Base-by-base conservation (phyloP, 2,797 vertebrate genomes). In the Enteromius argenteus region DNA sequence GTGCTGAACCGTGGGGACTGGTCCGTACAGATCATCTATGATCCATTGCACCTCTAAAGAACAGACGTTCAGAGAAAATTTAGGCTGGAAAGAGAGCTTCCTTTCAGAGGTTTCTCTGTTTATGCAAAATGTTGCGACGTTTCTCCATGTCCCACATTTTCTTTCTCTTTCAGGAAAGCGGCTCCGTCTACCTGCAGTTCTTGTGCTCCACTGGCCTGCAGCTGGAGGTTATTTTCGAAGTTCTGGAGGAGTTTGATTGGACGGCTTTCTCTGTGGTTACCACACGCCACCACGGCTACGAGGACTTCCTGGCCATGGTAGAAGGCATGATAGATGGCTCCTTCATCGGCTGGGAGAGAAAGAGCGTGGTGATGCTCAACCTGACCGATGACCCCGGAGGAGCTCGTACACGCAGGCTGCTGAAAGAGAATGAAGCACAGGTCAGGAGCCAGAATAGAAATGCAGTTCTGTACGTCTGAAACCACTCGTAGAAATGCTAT, bases 211-310 rank as follows among this genome's bases (percentile, higher is more conserved):
- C 97, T 0, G 92, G 96, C 72, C 96, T 98, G 80, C 97, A 99
- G 91, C 95, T 99, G 0, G 97, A 96, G 90, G 97, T 98, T 32
- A 97, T 98, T 92, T 98, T 98, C n/a, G 97, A 98, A 91, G 97
- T 99, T 80, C 93, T 99, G 49, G 98, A 99, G 84, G 97, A 98
- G 87, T 99, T 98, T 37, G 98, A 99, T 88, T 99, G 98, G 98
- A 99, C 97, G 0, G 81, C 96, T 76, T 99, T 99, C 85, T 97
- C 97, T 0, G 96, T 98, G 15, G 96, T 99, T 74, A 96, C 97
- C 88, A 99, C 97, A 0, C 96, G 97, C 76, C 95, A 97, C 91
- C 98, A 98, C 0, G 98, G 97, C 85, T 96, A 98, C 68, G 96
- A 97, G 92, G 97, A 97, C 91, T 97, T 99, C 87, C 93, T 98